A percentile compares a stretch with the other conserved stretches of the same genome.
Conservation (phyloP, 2,113 vertebrate species). For the Amphiprion ocellaris region DNA sequence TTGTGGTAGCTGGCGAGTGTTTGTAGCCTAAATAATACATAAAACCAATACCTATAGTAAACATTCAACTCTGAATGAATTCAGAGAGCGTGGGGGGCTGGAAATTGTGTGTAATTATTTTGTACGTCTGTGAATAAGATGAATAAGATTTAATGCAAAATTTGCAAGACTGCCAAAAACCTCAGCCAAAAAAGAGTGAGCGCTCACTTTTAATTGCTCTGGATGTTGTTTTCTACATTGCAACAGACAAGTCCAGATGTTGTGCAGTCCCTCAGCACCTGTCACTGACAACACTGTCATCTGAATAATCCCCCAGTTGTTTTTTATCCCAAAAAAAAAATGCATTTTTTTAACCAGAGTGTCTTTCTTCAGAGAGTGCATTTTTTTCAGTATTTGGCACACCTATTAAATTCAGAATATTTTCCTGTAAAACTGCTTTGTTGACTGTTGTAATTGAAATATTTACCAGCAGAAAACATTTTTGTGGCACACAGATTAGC, state of each 20-base stretch:
- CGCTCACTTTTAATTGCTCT: constrained; percentile 26
- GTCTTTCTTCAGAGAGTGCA: not conserved
- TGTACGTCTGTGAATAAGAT: not conserved
- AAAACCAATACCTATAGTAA: not conserved
- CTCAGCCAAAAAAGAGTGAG: not conserved
- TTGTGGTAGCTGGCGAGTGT: not conserved
- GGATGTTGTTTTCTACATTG: not conserved
- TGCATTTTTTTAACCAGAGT: not conserved
- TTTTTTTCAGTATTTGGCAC: constrained; percentile 14
- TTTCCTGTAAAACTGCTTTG: constrained; percentile 28
- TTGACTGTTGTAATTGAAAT: constrained; percentile 18
- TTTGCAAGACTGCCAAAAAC: constrained; percentile 11
- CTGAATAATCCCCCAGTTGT: constrained; percentile 21
- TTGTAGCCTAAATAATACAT: not conserved
- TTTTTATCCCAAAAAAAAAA: not conserved
- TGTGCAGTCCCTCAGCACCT: not conserved
- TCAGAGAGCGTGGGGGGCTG: not conserved
- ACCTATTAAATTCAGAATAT: constrained; percentile 2
- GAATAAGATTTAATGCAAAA: constrained; percentile 7
- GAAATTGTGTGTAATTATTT: not conserved
- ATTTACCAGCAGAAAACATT: constrained; percentile 18
- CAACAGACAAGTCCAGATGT: constrained; percentile 21
- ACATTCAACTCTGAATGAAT: constrained; percentile 8
- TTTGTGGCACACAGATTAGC: constrained; percentile 14
- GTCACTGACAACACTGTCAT: not conserved